Evolutionary conservation across 2,888 invertebrate genomes (phyloP).

Genomic region (Callyntrura guangdongensis): DNA sequence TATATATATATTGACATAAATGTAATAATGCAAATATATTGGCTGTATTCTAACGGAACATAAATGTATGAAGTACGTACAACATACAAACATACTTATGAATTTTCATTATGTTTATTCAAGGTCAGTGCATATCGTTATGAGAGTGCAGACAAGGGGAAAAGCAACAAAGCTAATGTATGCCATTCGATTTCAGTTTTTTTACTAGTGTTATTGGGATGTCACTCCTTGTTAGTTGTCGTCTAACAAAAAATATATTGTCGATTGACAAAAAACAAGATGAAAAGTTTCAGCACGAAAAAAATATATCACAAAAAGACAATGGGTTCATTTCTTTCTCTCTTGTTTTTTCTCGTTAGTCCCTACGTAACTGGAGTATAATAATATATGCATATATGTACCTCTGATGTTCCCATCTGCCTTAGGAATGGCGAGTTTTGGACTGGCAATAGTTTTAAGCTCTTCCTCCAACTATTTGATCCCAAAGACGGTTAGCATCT

Average conservation of each 20-base stretch:
- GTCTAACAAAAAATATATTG: background rate
- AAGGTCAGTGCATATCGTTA: slow-evolving; percentile 13
- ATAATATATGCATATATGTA: slow-evolving; percentile 25
- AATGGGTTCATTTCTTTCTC: background rate
- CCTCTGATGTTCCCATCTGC: slow-evolving; percentile 84
- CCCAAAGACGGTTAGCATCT: slow-evolving; percentile 78
- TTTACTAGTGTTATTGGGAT: background rate
- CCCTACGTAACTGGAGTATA: background rate
- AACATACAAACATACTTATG: background rate
- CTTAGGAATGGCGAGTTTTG: slow-evolving; percentile 84
- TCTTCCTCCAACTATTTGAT: slow-evolving; percentile 82
- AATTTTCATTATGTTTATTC: slow-evolving; percentile 5
- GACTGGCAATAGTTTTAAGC: slow-evolving; percentile 76
- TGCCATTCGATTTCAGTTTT: background rate
- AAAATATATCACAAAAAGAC: background rate
- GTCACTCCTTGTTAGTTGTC: background rate
- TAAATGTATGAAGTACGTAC: background rate
- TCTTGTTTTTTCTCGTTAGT: background rate
- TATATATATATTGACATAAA: background rate
- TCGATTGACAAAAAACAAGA: background rate
- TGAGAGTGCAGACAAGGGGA: background rate
- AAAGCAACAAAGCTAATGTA: background rate
- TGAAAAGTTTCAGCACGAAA: background rate
- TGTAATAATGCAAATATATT: background rate
- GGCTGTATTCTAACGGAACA: background rate